Base-by-base conservation (phyloP, 2,888 invertebrate genomes). In the Hypsopygia costalis region DNA sequence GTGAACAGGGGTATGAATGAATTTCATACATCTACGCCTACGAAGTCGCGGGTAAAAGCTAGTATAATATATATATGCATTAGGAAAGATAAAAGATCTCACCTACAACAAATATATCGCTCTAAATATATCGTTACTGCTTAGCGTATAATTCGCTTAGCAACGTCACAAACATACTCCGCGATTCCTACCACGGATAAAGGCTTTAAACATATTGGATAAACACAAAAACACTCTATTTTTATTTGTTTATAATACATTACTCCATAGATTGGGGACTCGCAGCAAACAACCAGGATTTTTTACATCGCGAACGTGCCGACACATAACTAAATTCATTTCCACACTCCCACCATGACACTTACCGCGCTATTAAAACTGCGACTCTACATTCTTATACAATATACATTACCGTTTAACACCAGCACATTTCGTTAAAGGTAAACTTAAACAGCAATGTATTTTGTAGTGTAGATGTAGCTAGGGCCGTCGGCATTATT, bases 181-280 rank as follows among this genome's bases (percentile, higher is more conserved):
- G n/a, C n/a, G n/a, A n/a, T n/a, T n/a, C n/a, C n/a, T n/a, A n/a
- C n/a, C n/a, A 16, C 16, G 16, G 16, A 16, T 16, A 16, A 16
- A 16, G 16, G 16, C 16, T 16, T 32, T 40, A 53, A 60, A 62
- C 58, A 60, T 54, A 52, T 42, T 47, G 56, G 54, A 59, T 54
- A 60, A 59, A 62, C 58, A 59, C 47, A 59, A 62, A 62, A 61
- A 62, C 61, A 60, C 59, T 61, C 57, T 40, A 46, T 49, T 61
- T 64, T 62, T 62, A 68, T 69, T 68, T 68, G 63, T 69, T 64
- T 64, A 62, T 67, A 60, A 61, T 69, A 66, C 65, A 64, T 67
- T 62, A 62, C 52, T 64, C 64, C 55, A 49, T 51, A 58, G 58
- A 64, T 63, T 42, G 47, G 55, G 52, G 50, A 49, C 43, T 55